A percentile compares a stretch with the other conserved stretches of the same genome.
These are phyloP conservation scores for Nilaparvata lugens DNA, from an alignment of 1,140 invertebrate species.

Conservation along the genomic window DNA sequence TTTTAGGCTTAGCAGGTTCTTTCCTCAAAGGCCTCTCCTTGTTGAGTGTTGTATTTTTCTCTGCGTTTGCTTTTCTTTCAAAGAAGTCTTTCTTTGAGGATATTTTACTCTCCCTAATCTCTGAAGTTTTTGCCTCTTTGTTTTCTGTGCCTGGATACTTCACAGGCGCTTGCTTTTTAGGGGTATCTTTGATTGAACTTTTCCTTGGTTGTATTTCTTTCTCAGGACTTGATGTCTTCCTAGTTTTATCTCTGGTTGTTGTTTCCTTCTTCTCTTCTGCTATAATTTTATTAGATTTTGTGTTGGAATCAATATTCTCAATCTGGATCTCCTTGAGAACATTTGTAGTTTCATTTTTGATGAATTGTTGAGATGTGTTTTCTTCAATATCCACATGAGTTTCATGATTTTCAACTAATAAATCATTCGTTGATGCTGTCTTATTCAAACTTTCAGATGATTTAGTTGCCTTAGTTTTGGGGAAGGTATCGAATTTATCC, in stretches of 20 bases:
- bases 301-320: neutral
- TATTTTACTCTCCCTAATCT: slow-evolving; percentile 5
- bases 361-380: too few relatives aligned
- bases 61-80: slow-evolving; percentile 23
- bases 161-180: slow-evolving; percentile 11
- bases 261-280: slow-evolving; percentile 1
- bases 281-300: slow-evolving; percentile 3
- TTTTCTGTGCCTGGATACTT: neutral
- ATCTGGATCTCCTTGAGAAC: too few relatives aligned
- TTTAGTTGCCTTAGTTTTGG: slow-evolving; percentile 1
- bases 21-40: neutral
- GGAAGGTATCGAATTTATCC: slow-evolving; percentile 8
- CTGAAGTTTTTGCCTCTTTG: neutral
- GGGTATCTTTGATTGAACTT: slow-evolving; percentile 14
- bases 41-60: neutral
- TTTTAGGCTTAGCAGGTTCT: slow-evolving; percentile 2
- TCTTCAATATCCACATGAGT: slow-evolving; percentile 22
- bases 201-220: slow-evolving; percentile 8
- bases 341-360: too few relatives aligned
- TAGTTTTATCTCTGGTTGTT: neutral
- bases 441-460: neutral
- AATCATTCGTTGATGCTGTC: neutral
- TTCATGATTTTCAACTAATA: neutral
- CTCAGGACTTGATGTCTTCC: slow-evolving; percentile 5
- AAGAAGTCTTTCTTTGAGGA: slow-evolving; percentile 25